A percentile compares a stretch with the other conserved stretches of the same genome.
Evolutionary conservation across 2,888 invertebrate species (phyloP).

Genomic region (Galerucella pusilla): DNA sequence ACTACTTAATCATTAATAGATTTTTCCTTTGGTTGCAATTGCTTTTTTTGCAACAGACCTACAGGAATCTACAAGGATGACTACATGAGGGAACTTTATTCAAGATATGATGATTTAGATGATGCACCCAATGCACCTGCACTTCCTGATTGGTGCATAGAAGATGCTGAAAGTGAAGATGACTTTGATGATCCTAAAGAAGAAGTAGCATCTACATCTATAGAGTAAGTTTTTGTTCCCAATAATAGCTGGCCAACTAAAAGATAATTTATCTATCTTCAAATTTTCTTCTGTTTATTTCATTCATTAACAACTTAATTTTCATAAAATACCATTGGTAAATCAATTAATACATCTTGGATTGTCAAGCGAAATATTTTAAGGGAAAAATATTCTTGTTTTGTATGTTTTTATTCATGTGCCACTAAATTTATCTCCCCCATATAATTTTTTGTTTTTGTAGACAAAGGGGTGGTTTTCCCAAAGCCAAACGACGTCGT

Average conservation of each 20-base stretch:
- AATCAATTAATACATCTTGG: no score
- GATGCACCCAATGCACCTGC: conserved; percentile 79
- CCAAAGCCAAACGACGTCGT: conserved; percentile 13
- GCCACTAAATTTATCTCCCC: background rate
- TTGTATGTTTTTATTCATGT: no score
- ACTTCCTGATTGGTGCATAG: conserved; percentile 90
- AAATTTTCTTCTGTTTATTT: no score
- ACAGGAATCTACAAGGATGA: conserved; percentile 99
- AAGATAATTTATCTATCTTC: no score
- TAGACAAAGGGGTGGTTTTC: background rate
- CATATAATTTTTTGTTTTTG: background rate
- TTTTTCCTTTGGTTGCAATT: background rate
- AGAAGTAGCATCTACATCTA: conserved; percentile 51
- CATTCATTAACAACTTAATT: no score
- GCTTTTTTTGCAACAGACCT: conserved; percentile 68
- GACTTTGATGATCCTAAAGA: conserved; percentile 41
- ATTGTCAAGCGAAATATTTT: background rate
- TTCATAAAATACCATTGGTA: no score
- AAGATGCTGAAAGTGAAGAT: conserved; percentile 55
- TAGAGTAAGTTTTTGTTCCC: conserved; percentile 27
- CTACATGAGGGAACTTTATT: conserved; percentile 89
- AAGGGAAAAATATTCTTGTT: background rate
- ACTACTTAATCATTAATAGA: no score
- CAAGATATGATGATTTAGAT: conserved; percentile 80
- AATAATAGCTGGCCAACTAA: no score